Conservation (phyloP, 1,140 invertebrate species). For the Copidosoma floridanum region DNA sequence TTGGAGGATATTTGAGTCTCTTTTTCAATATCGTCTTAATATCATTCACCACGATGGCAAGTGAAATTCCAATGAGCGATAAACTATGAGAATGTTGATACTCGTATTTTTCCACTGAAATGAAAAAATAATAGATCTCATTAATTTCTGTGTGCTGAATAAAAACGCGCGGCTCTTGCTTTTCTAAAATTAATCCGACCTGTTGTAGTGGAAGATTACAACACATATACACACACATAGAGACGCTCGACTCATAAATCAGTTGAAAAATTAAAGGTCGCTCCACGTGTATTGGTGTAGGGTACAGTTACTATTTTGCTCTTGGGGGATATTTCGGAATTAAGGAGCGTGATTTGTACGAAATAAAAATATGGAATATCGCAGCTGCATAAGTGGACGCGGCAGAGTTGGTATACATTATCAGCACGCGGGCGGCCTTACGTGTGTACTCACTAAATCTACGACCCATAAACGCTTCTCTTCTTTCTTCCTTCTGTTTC, state of each 20-base stretch:
- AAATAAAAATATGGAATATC: slow-evolving; percentile 32
- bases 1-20: too few relatives aligned
- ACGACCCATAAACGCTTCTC: too few relatives aligned
- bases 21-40: not conserved
- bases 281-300: too few relatives aligned
- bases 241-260: not conserved
- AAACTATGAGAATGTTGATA: too few relatives aligned
- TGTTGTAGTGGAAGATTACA: not conserved
- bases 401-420: slow-evolving; percentile 48
- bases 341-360: slow-evolving; percentile 34
- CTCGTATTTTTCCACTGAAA: not conserved
- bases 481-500: slow-evolving; percentile 1
- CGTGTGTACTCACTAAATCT: slow-evolving; percentile 53
- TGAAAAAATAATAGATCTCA: too few relatives aligned
- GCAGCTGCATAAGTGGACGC: slow-evolving; percentile 22
- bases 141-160: not conserved
- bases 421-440: slow-evolving; percentile 54
- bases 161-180: not conserved
- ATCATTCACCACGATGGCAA: too few relatives aligned
- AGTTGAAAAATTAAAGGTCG: not conserved
- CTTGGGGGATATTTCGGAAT: not conserved
- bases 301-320: not conserved
- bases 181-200: not conserved
- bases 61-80: too few relatives aligned
- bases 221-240: too few relatives aligned